Evolutionary conservation across 2,113 vertebrate genomes (phyloP), one percentile per base, ranked within the genome.

Genomic region (Peromyscus polionotus): DNA sequence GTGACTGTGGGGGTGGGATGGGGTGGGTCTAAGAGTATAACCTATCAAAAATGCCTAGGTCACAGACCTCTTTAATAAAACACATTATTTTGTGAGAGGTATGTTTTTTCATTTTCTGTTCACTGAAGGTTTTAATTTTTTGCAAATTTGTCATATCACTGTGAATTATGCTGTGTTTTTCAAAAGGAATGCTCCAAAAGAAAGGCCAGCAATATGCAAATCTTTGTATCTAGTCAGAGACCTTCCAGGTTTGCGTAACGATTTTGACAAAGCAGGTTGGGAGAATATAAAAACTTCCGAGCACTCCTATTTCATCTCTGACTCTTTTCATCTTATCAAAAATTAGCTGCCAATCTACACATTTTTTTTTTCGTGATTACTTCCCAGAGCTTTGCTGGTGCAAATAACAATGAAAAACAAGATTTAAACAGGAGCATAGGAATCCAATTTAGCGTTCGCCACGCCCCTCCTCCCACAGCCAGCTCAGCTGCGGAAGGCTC

Each of bases 301-400:
- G 85, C 76, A 20, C 87, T 93, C 83, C 88, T 77, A 91, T 59
- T 95, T 87, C 85, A 90, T 93, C 97, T 83, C 90, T 70, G 88
- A 85, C 61, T 95, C 94, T 97, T 96, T 95, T 93, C 97, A 93
- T 67, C 92, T 96, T 48, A 90, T 73, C 59, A 96, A 89, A 98
- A 97, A 96, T 97, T 95, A 97, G 93, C 94, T 97, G 92, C 94
- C 96, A 92, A 72, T 95, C 95, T 90, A 80, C 88, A 94, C 72
- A 14, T 75, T 81, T 92, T 93, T 51, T 42, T 51, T 51, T 48
- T 51, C 88, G 13, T 45, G 61, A 83, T 92, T 88, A 95, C 28
- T 65, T 92, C 73, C 63, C 79, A n/a, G 96, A 87, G 90, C 45
- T 54, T 14, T 33, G 72, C 88, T 61, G 76, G 92, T 17, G 1